Base-by-base conservation (phyloP, 2,113 vertebrate genomes). In the Crotalus viridis region DNA sequence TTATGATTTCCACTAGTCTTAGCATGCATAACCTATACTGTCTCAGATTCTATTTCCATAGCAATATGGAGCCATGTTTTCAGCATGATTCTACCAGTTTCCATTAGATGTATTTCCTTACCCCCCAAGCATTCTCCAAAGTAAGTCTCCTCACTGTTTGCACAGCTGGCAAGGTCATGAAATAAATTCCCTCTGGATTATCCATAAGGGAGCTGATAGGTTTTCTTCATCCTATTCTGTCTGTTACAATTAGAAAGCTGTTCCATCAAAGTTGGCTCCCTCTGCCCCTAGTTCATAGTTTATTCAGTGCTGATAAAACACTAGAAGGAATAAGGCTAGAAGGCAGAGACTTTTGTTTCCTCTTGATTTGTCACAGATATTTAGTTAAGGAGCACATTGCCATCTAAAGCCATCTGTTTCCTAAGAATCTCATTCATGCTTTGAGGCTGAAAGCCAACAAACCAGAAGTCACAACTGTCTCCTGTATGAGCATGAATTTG, bases 91-190 rank as follows among this genome's bases (percentile, higher is more conserved):
- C 74, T 81, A 43, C 33, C 17, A 10, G 19, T 33, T 21, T 13
- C 61, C 28, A 86, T n/a, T 51, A 59, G 3, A 5, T 52, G 4
- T 43, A 4, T 92, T 87, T 33, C 88, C 91, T 96, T 95, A 96
- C 93, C 96, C 96, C 46, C 46, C 97, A 87, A 89, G 97, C 97
- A 0, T 94, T 89, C 19, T 15, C 94, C 93, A 5, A 95, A 96
- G 17, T 56, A 0, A 1, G 92, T 2, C n/a, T 33, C 0, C n/a
- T 39, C 1, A 0, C 0, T 21, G 89, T 55, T 43, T 89, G 91
- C 6, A 59, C 24, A 86, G 43, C 56, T 89, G 61, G 9, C 81
- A 54, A 52, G 22, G n/a, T 69, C n/a, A 54, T 64, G 92, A 87
- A 90, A 87, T 86, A 87, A 64, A 52, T 57, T 57, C 54, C 26